Base-by-base conservation (phyloP, 2,113 vertebrate genomes). In the Chrysemys picta region DNA sequence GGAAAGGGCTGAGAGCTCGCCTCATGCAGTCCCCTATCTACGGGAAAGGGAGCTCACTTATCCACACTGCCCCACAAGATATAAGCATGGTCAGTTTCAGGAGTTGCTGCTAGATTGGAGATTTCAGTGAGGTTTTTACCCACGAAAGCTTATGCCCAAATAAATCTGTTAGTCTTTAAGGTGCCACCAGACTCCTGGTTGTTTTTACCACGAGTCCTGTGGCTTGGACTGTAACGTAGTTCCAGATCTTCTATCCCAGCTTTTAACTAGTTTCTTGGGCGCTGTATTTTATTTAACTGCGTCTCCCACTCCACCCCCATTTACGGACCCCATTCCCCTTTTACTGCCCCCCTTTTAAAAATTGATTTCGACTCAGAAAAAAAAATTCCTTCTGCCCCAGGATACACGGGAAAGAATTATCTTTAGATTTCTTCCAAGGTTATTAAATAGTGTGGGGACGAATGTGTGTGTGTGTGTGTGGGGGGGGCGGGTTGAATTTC, bases 361-460 rank as follows among this genome's bases (percentile, higher is more conserved):
- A 91, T 86, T 88, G 93, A 91, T 93, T 94, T 95, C 57, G 42
- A 29, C 27, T 4, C 50, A 82, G 81, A 2, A 93, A 94, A 95
- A 93, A 95, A 95, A 95, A 84, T 87, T 12, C 89, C 95, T 90
- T 91, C 89, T 82, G 22, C 89, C 84, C 96, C 91, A 92, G 93
- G 93, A 85, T 90, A 92, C 93, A 82, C 35, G 56, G 72, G 56
- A 79, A 95, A 42, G 86, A 97, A 97, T 94, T 94, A 96, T 95
- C 96, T 95, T 90, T 88, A 78, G 93, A 92, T 45, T 45, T 96
- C 92, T 97, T 95, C 92, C 93, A 89, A 95, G 93, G 92, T 96
- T 96, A 96, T 95, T 95, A 95, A 96, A 96, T 94, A 94, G 95
- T 92, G 95, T 95, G 93, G 79, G 94, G 96, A 90, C 16, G n/a